phyloP scores from a whole-genome alignment of 2,113 vertebrate genomes.

The Megalops atlanticus region DNA sequence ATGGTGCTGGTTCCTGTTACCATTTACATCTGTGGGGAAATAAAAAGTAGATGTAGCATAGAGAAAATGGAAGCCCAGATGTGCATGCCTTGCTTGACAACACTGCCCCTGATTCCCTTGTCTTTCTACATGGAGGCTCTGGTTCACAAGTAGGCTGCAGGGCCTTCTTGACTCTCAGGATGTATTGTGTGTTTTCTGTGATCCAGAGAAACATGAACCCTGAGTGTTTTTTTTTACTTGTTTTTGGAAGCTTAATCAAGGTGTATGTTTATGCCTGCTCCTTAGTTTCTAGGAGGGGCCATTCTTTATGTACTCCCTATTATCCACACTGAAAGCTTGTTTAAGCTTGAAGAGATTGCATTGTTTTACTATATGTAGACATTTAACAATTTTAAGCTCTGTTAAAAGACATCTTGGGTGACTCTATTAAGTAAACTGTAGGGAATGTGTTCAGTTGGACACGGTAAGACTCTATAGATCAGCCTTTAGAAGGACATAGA shows the following conservation, averaged over 20 bases:
- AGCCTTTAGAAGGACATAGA: too few species aligned
- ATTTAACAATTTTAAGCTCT: background rate
- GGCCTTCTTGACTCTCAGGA: background rate
- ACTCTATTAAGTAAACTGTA: background rate
- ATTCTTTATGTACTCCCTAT: constrained; percentile 26
- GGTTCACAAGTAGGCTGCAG: background rate
- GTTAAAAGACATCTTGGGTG: background rate
- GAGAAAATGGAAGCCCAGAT: too few species aligned
- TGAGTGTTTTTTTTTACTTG: constrained; percentile 1
- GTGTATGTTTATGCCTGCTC: constrained; percentile 26
- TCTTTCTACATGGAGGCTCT: background rate
- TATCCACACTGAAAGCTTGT: constrained; percentile 40
- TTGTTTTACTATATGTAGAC: background rate
- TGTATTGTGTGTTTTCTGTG: background rate
- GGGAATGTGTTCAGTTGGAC: background rate
- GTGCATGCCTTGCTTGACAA: too few species aligned
- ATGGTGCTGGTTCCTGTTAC: background rate
- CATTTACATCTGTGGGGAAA: background rate
- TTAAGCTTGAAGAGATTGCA: constrained; percentile 17
- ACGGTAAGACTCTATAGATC: too few species aligned
- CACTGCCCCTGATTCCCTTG: background rate
- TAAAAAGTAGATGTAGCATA: background rate
- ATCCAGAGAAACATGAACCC: background rate
- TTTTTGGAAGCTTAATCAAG: constrained; percentile 3
- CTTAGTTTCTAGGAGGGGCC: constrained; percentile 46